These are phyloP conservation scores for Scaptomyza cyrtandrae DNA, from an alignment of 2,888 invertebrate species.

Conservation along the genomic window DNA sequence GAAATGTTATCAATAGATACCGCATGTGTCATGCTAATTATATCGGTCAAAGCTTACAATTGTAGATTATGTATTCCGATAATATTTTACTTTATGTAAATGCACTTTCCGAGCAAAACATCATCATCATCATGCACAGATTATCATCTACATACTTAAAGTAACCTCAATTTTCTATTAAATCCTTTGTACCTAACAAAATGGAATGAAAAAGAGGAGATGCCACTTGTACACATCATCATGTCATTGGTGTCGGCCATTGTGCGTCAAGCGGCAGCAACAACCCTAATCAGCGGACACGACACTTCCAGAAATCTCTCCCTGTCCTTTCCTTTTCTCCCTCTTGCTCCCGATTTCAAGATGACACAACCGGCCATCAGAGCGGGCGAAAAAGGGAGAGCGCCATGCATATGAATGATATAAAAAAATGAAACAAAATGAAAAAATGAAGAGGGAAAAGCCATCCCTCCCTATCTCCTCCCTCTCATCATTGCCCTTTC, in stretches of 20 bases:
- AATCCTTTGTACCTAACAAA: constrained; percentile 16
- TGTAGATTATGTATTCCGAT: constrained; percentile 8
- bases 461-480: neutral
- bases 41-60: neutral
- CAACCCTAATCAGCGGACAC: constrained; percentile 74
- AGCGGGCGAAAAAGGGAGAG: neutral
- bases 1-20: constrained; percentile 17
- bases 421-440: too few relatives aligned
- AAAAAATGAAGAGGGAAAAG: neutral
- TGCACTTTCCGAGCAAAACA: neutral
- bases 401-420: too few relatives aligned
- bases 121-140: constrained; percentile 1
- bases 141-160: constrained; percentile 31
- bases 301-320: constrained; percentile 9
- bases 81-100: constrained; percentile 1
- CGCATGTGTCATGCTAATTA: neutral
- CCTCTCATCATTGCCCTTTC: constrained; percentile 38
- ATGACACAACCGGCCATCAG: constrained; percentile 41
- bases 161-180: constrained; percentile 55
- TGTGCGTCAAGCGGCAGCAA: constrained; percentile 54
- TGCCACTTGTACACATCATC: constrained; percentile 77
- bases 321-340: neutral
- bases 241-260: constrained; percentile 54
- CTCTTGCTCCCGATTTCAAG: constrained; percentile 68
- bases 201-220: neutral